Evolutionary conservation across 92 coral and sea anemone species (phyloP).

Genomic region (Micromussa lordhowensis): DNA sequence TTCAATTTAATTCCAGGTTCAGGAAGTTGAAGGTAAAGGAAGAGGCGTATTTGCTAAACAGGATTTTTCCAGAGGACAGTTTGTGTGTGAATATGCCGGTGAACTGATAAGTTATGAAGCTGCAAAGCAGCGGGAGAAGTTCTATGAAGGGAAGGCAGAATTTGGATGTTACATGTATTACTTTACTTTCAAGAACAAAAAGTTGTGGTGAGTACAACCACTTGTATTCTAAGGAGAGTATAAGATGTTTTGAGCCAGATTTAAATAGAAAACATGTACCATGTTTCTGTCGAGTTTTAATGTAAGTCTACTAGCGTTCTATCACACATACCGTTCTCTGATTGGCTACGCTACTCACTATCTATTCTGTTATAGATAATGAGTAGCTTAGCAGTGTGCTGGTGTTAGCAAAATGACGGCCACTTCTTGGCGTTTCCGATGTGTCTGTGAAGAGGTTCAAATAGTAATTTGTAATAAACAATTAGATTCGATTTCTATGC

Average conservation of each 20-base stretch:
- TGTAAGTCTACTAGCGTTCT: too few relatives aligned
- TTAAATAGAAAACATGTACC: too few relatives aligned
- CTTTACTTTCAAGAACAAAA: constrained; percentile 83
- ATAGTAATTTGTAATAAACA: too few relatives aligned
- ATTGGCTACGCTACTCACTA: too few relatives aligned
- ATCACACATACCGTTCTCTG: too few relatives aligned
- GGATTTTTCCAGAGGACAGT: constrained; percentile 77
- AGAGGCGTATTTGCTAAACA: constrained; percentile 87
- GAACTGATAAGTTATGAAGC: constrained; percentile 78
- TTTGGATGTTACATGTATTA: constrained; percentile 98
- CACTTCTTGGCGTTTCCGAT: too few relatives aligned
- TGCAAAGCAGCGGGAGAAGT: constrained; percentile 88
- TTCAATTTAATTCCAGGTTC: constrained; percentile 55
- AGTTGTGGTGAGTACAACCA: constrained; percentile 79
- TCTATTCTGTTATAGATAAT: too few relatives aligned
- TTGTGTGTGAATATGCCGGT: constrained; percentile 97
- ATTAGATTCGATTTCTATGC: too few relatives aligned
- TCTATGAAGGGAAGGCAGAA: constrained; percentile 78
- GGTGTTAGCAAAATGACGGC: too few relatives aligned
- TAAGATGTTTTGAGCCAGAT: background rate
- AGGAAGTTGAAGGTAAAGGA: constrained; percentile 94
- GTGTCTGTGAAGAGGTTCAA: too few relatives aligned
- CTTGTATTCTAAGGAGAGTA: background rate
- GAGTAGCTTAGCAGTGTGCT: too few relatives aligned
- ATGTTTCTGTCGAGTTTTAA: too few relatives aligned